Evolutionary conservation across 2,888 invertebrate species (phyloP).

Genomic region (Polyommatus iphigenia): DNA sequence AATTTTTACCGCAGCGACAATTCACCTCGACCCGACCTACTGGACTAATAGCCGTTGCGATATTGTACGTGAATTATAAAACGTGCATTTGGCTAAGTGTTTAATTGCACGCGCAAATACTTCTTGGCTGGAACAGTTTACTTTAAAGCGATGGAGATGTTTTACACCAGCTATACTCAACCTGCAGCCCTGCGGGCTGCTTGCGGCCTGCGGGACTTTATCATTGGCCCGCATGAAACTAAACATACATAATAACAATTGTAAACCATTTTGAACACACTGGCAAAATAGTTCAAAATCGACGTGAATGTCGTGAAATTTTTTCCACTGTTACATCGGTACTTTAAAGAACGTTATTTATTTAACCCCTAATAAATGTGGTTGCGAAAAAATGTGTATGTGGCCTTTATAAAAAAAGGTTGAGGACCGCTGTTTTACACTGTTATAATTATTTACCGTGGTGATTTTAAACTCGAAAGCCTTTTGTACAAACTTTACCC

Average conservation of each 20-base stretch:
- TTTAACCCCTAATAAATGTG: too few species aligned
- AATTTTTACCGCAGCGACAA: slow-evolving; percentile 50
- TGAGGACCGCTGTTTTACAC: neutral
- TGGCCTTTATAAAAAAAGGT: too few species aligned
- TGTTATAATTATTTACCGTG: neutral
- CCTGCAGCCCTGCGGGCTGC: too few species aligned
- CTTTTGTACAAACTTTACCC: neutral
- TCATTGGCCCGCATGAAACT: neutral
- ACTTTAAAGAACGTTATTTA: too few species aligned
- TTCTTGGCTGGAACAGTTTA: neutral
- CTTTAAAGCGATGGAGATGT: neutral
- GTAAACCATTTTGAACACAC: too few species aligned
- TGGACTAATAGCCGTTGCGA: slow-evolving; percentile 32
- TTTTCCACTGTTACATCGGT: too few species aligned
- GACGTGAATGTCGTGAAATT: too few species aligned
- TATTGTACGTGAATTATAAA: slow-evolving; percentile 14
- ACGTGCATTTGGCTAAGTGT: slow-evolving; percentile 17
- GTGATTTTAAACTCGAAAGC: neutral
- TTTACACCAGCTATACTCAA: neutral
- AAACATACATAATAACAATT: too few species aligned
- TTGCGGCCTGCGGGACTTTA: too few species aligned
- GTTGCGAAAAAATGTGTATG: too few species aligned
- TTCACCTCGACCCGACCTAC: slow-evolving; percentile 44
- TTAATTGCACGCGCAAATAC: slow-evolving; percentile 22
- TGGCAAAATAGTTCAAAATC: too few species aligned